Evolutionary conservation across 1,140 invertebrate genomes (phyloP).

Genomic region (Drosophila sp.): DNA sequence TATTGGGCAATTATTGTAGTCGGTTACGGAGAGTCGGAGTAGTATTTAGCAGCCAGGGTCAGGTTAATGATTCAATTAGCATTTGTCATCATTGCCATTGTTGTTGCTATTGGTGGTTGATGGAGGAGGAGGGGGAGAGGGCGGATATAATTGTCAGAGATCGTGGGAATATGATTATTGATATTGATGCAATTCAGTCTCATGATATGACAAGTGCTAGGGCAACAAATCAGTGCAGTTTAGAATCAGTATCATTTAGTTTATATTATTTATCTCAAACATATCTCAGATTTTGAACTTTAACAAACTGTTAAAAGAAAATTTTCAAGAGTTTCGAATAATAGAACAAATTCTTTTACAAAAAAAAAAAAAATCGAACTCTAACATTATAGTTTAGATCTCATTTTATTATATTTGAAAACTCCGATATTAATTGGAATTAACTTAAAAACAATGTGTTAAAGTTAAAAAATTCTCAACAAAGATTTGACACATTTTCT

Average conservation of each 20-base stretch:
- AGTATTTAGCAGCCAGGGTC: slow-evolving; percentile 50
- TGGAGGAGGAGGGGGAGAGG: not conserved
- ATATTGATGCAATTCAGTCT: slow-evolving; percentile 16
- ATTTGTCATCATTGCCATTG: slow-evolving; percentile 66
- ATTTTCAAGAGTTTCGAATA: no score
- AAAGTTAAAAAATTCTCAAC: no score
- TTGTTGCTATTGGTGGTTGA: not conserved
- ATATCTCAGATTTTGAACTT: not conserved
- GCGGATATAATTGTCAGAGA: slow-evolving; percentile 64
- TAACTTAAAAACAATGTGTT: no score
- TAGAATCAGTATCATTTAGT: not conserved
- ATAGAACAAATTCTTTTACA: no score
- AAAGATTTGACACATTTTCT: no score
- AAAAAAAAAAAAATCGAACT: no score
- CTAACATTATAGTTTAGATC: no score
- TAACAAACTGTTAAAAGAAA: no score
- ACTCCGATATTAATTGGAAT: no score
- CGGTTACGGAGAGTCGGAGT: slow-evolving; percentile 6
- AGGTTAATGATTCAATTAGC: slow-evolving; percentile 79
- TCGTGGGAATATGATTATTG: slow-evolving; percentile 77
- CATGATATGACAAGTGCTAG: not conserved
- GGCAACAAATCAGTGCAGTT: not conserved
- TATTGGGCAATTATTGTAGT: slow-evolving; percentile 67
- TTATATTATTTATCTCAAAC: not conserved
- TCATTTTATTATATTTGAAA: no score